Base-by-base conservation (phyloP, 2,797 vertebrate genomes). In the Bradypus variegatus region DNA sequence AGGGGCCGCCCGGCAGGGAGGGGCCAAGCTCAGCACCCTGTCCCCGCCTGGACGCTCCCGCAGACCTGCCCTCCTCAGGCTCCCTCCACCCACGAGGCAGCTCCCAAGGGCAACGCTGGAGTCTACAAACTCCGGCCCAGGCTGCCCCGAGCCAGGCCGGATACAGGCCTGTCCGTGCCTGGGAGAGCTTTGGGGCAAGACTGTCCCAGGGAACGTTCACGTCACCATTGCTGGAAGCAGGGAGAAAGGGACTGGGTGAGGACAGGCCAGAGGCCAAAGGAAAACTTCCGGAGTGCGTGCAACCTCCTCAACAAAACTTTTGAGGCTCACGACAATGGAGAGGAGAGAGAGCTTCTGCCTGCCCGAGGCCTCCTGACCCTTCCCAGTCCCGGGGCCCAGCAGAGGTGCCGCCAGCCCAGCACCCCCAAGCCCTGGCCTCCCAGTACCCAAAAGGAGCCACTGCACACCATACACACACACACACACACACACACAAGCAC, bases 1-100 rank as follows among this genome's bases (percentile, higher is more conserved):
- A 4, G 0, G 1, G n/a, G 83, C 70, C 1, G 12, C 5, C 29
- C 7, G 55, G 4, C 3, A 13, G 60, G 55, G 38, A 4, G 0
- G 1, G 27, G 83, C 70, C 1, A 33, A 18, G 64, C 11, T 3
- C 31, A 33, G 31, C 45, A 16, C 12, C 45, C 62, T 15, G 4
- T 31, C 13, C 80, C 45, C 33, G 18, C 10, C 3, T n/a, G 48
- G n/a, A 14, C 48, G 3, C 64, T 53, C 48, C 58, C 9, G 23
- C 7, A 27, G 21, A 27, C 16, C 87, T 19, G 4, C n/a, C 29
- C 7, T 45, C 48, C 65, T 45, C 78, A 72, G 69, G n/a, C 11
- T 11, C 70, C 73, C 23, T 18, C 0, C 6, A 33, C 12, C 58
- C 7, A 14, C 6, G 36, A 23, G 41, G 41, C 41, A 45, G 41